A percentile compares a stretch with the other conserved stretches of the same genome.
Evolutionary conservation across 2,797 vertebrate species (phyloP).

Genomic region (Sebastes iracundus): DNA sequence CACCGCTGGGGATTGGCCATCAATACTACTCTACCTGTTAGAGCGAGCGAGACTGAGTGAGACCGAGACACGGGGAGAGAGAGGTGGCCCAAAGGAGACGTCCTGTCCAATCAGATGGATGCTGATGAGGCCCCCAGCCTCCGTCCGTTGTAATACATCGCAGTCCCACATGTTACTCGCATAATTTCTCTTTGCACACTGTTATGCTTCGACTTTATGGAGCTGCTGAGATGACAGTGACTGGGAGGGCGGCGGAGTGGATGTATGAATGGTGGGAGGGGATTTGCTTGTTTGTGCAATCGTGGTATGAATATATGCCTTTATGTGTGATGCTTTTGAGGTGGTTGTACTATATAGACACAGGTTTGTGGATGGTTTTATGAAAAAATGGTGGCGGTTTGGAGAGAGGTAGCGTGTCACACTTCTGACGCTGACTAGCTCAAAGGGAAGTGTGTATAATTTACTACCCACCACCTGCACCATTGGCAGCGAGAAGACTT

Average conservation of each 20-base stretch:
- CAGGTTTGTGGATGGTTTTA: background rate
- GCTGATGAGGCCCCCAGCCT: constrained; percentile 64
- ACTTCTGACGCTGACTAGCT: constrained; percentile 58
- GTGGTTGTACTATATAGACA: background rate
- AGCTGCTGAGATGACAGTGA: constrained; percentile 49
- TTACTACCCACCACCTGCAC: constrained; percentile 80
- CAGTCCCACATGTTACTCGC: constrained; percentile 29
- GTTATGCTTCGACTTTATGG: constrained; percentile 54
- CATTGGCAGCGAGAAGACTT: constrained; percentile 66
- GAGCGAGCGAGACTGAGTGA: constrained; percentile 34
- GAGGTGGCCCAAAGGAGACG: constrained; percentile 43
- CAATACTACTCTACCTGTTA: constrained; percentile 74
- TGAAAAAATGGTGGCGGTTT: constrained; percentile 14
- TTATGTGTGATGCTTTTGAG: constrained; percentile 9
- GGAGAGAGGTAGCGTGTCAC: constrained; percentile 18
- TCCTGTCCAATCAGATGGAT: constrained; percentile 73
- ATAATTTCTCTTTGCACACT: constrained; percentile 61
- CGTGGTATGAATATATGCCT: constrained; percentile 16
- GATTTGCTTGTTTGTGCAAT: constrained; percentile 57
- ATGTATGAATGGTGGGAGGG: constrained; percentile 35
- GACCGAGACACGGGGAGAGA: constrained; percentile 9
- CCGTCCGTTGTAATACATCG: constrained; percentile 41
- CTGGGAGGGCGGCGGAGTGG: constrained; percentile 29
- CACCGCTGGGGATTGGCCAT: constrained; percentile 65
- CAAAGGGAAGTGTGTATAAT: constrained; percentile 77